A percentile compares a stretch with the other conserved stretches of the same genome.
phyloP scores from a whole-genome alignment of 2,113 vertebrate genomes.

The Harpagus bidentatus region DNA sequence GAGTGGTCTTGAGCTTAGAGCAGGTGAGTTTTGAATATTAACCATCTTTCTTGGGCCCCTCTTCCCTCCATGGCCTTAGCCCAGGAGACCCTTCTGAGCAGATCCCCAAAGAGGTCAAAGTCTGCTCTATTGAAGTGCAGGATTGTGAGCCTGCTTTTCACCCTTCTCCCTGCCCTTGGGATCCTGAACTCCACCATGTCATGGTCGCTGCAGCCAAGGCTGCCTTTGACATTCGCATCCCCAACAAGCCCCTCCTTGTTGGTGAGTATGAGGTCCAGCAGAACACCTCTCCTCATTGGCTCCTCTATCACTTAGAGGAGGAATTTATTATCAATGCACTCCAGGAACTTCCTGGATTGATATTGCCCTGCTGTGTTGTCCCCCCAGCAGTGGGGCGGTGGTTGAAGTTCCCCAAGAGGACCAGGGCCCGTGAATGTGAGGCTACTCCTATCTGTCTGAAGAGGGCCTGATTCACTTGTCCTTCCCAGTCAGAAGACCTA shows the following conservation, averaged over 20 bases:
- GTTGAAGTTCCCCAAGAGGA: background rate
- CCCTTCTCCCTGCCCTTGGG: background rate
- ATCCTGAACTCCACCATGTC: background rate
- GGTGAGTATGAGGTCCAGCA: background rate
- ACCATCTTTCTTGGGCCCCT: background rate
- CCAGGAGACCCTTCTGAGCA: background rate
- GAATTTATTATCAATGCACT: background rate
- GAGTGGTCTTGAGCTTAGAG: background rate
- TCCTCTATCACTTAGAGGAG: background rate
- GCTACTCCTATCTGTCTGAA: background rate
- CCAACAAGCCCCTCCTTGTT: fast-evolving
- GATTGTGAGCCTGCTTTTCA: background rate
- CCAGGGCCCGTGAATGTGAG: background rate
- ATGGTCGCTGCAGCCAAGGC: fast-evolving
- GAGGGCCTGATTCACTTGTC: background rate
- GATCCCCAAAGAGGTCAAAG: background rate
- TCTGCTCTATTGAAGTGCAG: background rate
- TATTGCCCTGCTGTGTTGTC: background rate
- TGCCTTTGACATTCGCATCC: background rate
- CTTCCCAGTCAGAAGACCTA: background rate
- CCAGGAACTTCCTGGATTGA: background rate
- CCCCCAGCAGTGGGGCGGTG: fast-evolving
- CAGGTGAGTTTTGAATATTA: background rate
- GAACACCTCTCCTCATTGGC: fast-evolving
- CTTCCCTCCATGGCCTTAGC: background rate